phyloP scores from a whole-genome alignment of 2,797 vertebrate genomes.

The Coendou prehensilis region DNA sequence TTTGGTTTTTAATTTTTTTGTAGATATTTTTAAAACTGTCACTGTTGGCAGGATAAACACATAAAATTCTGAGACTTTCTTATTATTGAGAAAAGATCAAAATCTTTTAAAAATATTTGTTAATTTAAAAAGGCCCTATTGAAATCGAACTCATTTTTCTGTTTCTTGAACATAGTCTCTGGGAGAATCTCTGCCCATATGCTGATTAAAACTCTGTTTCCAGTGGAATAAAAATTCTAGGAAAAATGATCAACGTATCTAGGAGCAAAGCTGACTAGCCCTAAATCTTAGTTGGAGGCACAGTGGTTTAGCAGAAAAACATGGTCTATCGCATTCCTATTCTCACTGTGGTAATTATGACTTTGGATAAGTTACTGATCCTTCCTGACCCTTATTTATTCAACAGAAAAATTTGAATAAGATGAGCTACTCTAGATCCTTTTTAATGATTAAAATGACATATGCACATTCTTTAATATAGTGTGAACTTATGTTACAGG shows the following conservation, averaged over 20 bases:
- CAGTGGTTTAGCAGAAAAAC: constrained; percentile 3
- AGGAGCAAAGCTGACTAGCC: neutral
- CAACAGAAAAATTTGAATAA: constrained; percentile 38
- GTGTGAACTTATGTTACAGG: neutral
- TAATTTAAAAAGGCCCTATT: constrained; percentile 16
- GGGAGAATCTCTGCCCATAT: constrained; percentile 29
- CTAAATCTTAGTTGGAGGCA: constrained; percentile 44
- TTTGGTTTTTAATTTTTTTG: neutral
- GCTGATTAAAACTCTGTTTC: neutral
- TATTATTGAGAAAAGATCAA: neutral
- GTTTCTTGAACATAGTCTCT: neutral
- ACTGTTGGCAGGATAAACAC: neutral
- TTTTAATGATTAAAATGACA: constrained; percentile 38
- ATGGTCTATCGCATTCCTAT: neutral
- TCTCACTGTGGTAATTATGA: neutral
- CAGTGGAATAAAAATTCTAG: constrained; percentile 41
- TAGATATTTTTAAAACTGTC: constrained; percentile 1
- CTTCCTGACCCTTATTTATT: neutral
- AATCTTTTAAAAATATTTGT: neutral
- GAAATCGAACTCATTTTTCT: constrained; percentile 30
- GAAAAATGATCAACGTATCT: constrained; percentile 19
- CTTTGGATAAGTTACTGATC: neutral
- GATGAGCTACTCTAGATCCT: neutral
- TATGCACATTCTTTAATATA: neutral
- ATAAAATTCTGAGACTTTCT: neutral